Evolutionary conservation across 2,113 vertebrate species (phyloP).

Genomic region (Corvus moneduloides): DNA sequence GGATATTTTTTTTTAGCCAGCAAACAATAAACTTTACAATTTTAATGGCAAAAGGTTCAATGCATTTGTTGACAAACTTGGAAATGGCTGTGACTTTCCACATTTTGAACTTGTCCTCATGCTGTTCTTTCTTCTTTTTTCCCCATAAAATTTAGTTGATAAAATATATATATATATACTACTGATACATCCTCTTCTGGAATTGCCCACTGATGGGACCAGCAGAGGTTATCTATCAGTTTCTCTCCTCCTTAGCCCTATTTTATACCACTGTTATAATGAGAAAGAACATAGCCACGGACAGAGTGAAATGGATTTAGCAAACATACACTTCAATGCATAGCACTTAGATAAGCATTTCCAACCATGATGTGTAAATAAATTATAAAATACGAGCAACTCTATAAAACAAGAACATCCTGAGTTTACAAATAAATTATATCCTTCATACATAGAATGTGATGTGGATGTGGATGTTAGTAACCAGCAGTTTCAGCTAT

Average conservation of each 20-base stretch:
- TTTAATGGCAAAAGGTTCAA: conserved; percentile 70
- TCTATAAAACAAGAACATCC: conserved; percentile 74
- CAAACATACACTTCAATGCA: conserved; percentile 79
- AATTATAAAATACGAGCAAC: conserved; percentile 78
- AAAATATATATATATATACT: conserved; percentile 24
- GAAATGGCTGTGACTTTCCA: conserved; percentile 43
- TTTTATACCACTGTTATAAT: conserved; percentile 33
- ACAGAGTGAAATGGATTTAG: conserved; percentile 72
- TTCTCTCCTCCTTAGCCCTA: not conserved
- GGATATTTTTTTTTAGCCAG: conserved; percentile 69
- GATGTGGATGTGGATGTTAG: conserved; percentile 8
- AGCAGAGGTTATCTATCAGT: conserved; percentile 9
- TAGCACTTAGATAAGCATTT: conserved; percentile 73
- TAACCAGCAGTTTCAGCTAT: conserved; percentile 69
- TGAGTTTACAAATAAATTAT: conserved; percentile 82
- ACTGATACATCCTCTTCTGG: not conserved
- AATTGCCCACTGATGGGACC: not conserved
- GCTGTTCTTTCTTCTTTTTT: conserved; percentile 11
- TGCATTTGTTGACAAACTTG: conserved; percentile 46
- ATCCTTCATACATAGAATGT: conserved; percentile 72
- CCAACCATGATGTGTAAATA: conserved; percentile 75
- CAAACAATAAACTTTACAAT: conserved; percentile 74
- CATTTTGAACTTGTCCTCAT: conserved; percentile 45
- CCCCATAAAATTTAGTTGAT: conserved; percentile 48
- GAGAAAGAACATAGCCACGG: conserved; percentile 34